Evolutionary conservation across 2,888 invertebrate genomes (phyloP), one percentile per base, ranked within the genome.

Genomic region (Dusona sp.): DNA sequence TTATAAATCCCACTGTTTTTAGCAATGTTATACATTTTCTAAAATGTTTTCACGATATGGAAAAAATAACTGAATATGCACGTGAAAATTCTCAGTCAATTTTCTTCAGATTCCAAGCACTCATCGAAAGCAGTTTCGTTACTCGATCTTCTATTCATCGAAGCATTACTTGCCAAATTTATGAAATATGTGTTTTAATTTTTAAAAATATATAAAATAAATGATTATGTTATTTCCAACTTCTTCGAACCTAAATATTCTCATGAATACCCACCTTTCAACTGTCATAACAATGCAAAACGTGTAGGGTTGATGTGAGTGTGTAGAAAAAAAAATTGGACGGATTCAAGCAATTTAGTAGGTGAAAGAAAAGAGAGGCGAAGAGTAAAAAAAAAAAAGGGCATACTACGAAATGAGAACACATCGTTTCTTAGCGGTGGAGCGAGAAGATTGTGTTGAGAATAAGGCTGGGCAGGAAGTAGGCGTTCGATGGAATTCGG

Each of bases 401-500:
- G n/a, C 36, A 25, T 11, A 72, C 33, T 29, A 42, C 64, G 22
- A 70, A 33, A 9, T 22, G 19, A 61, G 70, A 57, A 51, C 74
- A 57, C 64, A 82, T 22, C 9, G 48, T 83, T 64, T 74, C 36
- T 79, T 79, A 74, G 25, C 51, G 54, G 48, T 13, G 42, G 68
- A 45, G 67, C 22, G 25, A 48, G 89, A 88, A 88, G 89, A 92
- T 92, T 91, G 91, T 90, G 90, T 90, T 92, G 88, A 91, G 90
- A 89, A 88, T 80, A 85, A 91, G 92, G 92, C 92, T 91, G 90
- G 93, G 91, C 93, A 93, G 93, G 93, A 93, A 93, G 93, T 93
- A 92, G 93, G 93, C 92, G 93, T 93, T 92, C 91, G 92, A 91
- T 91, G 92, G 93, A 93, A 93, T 93, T 93, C 92, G 92, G 93